A percentile compares a stretch with the other conserved stretches of the same genome.
Evolutionary conservation across 2,888 invertebrate genomes (phyloP).

Genomic region (Erebia palarica): DNA sequence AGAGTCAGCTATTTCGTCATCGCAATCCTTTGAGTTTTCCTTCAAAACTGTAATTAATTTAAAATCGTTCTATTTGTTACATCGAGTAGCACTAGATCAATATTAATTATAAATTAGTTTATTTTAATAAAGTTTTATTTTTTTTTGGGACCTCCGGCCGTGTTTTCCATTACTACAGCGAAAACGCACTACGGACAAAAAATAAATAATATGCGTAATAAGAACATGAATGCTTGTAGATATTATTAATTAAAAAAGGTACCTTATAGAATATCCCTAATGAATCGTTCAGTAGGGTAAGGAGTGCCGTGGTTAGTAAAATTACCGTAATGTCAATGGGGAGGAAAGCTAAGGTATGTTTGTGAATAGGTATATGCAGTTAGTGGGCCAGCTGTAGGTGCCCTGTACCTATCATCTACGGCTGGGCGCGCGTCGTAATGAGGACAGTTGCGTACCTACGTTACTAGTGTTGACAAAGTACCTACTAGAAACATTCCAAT

Average conservation of each 20-base stretch:
- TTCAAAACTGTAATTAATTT: too few species aligned
- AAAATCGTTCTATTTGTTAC: too few species aligned
- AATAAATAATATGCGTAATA: too few species aligned
- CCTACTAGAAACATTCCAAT: not conserved
- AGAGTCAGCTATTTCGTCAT: too few species aligned
- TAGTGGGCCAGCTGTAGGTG: slow-evolving; percentile 19
- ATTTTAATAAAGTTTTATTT: too few species aligned
- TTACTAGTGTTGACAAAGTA: not conserved
- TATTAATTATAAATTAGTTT: too few species aligned
- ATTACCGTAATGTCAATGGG: slow-evolving; percentile 9
- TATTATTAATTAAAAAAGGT: not conserved
- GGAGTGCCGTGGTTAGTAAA: not conserved
- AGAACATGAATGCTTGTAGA: too few species aligned
- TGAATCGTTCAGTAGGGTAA: not conserved
- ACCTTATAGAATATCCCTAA: not conserved
- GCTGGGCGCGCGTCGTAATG: slow-evolving; percentile 28
- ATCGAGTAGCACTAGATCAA: too few species aligned
- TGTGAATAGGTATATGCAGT: slow-evolving; percentile 19
- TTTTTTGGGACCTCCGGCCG: too few species aligned
- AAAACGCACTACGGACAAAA: too few species aligned
- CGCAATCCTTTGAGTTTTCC: too few species aligned
- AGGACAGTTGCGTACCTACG: slow-evolving; percentile 72
- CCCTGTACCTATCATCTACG: slow-evolving; percentile 24
- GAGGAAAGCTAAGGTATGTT: slow-evolving; percentile 3
- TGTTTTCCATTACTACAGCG: too few species aligned